A percentile compares a stretch with the other conserved stretches of the same genome.
Conservation (phyloP, 1,140 invertebrate genomes). For the Prorops nasuta region DNA sequence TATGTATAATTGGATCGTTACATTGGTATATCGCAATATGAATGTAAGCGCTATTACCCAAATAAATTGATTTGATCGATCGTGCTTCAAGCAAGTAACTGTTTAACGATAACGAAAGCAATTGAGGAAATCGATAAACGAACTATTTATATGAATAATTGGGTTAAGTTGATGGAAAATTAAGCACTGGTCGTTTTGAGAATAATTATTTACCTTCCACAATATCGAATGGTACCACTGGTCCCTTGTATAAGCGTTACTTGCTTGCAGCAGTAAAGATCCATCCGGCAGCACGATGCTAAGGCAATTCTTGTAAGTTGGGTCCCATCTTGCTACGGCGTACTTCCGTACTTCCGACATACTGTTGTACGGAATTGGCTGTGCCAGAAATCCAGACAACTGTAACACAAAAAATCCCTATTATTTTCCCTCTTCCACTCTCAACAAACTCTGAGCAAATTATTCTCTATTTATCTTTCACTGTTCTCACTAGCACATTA, state of each 20-base stretch:
- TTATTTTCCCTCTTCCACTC: not conserved
- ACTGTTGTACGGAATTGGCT: constrained; percentile 70
- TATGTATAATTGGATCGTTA: too few relatives aligned
- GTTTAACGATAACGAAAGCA: too few relatives aligned
- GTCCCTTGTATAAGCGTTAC: constrained; percentile 77
- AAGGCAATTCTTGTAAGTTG: constrained; percentile 77
- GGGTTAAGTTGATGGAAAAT: too few relatives aligned
- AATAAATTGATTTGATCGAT: too few relatives aligned
- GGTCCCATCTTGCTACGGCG: constrained; percentile 76
- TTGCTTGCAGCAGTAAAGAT: constrained; percentile 76
- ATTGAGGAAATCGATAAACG: too few relatives aligned
- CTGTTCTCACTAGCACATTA: too few relatives aligned
- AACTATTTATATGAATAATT: too few relatives aligned
- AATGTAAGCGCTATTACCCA: too few relatives aligned
- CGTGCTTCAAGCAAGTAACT: too few relatives aligned
- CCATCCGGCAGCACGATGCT: constrained; percentile 76
- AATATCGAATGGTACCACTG: constrained; percentile 83
- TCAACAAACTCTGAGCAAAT: not conserved
- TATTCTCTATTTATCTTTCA: constrained; percentile 1
- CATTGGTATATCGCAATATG: too few relatives aligned
- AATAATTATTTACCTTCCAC: constrained; percentile 79
- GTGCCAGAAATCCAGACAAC: constrained; percentile 72
- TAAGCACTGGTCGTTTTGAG: too few relatives aligned
- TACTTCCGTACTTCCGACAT: constrained; percentile 73
- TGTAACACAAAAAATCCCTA: too few relatives aligned